Evolutionary conservation across 2,888 invertebrate species (phyloP), one percentile per base, ranked within the genome.

Genomic region (Apeira syringaria): DNA sequence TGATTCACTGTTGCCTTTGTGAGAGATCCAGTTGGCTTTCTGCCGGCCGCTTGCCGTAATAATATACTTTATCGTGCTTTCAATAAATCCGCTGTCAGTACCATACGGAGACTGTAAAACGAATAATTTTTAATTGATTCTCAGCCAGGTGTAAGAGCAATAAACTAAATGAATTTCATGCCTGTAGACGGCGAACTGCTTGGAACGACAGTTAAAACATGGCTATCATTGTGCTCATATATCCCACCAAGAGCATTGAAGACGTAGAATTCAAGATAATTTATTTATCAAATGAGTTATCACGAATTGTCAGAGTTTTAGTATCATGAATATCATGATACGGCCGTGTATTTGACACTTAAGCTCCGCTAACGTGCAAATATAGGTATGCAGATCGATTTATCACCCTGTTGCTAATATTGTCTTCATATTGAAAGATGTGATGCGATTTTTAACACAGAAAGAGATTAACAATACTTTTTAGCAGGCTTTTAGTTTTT

Each of bases 61-160:
- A 73, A 73, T 73, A 70, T 66, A 68, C 68, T 78, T 81, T 79
- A 81, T 82, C 59, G 72, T 63, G 63, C 65, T 74, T 79, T 77
- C 76, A 77, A 75, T 82, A 76, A 79, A 79, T 73, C 64, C 48
- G 55, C 59, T 53, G 56, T 58, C 59, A 53, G 56, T 58, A 54
- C 65, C 62, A 66, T 69, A 68, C 59, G 50, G 56, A 63, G 68
- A 65, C 70, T 62, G 65, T 81, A 75, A 79, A 82, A 77, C 50
- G 54, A 61, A 68, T 74, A 69, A 70, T 74, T 80, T 76, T 82
- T 81, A 79, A 85, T 85, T 83, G 68, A 81, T 77, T 70, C 64
- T 56, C 60, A 50, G 67, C 74, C 82, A 80, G 83, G 83, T 84
- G 84, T 68, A 64, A 53, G 47, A 44, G 68, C 62, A 66, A 74